Percentiles rank a stretch among this genome's conserved stretches.
Conservation (phyloP, 2,113 vertebrate genomes). For the Bambusicola thoracicus region DNA sequence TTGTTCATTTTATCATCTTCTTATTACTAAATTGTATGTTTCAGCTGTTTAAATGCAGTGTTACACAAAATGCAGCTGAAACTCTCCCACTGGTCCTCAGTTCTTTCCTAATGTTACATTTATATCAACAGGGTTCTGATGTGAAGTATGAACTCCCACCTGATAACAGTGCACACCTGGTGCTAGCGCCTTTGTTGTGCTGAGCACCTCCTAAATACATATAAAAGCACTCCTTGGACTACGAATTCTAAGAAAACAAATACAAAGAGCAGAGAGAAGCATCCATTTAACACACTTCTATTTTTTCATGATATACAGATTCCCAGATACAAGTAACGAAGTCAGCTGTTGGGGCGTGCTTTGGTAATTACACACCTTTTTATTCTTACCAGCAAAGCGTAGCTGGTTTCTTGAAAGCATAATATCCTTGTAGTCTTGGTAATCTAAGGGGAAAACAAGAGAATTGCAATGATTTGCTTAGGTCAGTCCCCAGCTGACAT, state of each 20-base stretch:
- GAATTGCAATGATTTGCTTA: neutral
- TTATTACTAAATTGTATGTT: neutral
- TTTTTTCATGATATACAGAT: neutral
- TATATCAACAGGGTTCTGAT: neutral
- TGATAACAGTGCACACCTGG: neutral
- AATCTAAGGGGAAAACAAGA: neutral
- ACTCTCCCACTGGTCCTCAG: neutral
- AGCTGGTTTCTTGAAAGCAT: neutral
- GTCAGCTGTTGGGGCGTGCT: neutral
- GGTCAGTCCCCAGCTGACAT: neutral
- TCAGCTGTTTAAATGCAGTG: neutral
- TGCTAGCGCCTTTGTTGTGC: neutral
- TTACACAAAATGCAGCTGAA: neutral
- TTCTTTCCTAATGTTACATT: neutral
- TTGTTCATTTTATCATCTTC: neutral
- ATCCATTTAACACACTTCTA: neutral
- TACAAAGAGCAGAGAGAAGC: neutral
- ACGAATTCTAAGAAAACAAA: neutral
- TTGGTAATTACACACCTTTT: neutral
- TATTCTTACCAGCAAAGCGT: neutral
- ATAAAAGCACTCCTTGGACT: neutral
- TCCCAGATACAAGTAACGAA: neutral
- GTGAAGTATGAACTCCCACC: neutral
- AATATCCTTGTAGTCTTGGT: neutral
- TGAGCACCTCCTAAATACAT: neutral